Base-by-base conservation (phyloP, 1,140 invertebrate species). In the Sitophilus oryzae region DNA sequence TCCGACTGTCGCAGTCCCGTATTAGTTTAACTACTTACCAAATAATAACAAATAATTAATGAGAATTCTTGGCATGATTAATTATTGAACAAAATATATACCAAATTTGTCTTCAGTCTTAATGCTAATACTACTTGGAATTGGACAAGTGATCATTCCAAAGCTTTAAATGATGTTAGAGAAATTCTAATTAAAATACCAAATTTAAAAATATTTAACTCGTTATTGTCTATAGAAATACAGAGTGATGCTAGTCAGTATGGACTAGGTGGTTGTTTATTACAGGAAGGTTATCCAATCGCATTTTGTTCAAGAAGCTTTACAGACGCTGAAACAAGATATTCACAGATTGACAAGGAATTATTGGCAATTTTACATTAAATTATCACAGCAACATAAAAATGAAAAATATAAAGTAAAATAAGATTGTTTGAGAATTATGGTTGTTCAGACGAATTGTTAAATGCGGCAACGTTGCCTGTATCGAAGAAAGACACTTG, bases 21-120 rank as follows among this genome's bases (percentile, higher is more conserved):
- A n/a, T n/a, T n/a, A n/a, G n/a, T n/a, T n/a, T n/a, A n/a, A n/a
- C n/a, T n/a, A n/a, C n/a, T n/a, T n/a, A n/a, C n/a, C n/a, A n/a
- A n/a, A n/a, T n/a, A n/a, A n/a, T n/a, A n/a, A n/a, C n/a, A n/a
- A n/a, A n/a, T n/a, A n/a, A n/a, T n/a, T n/a, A n/a, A n/a, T n/a
- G n/a, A n/a, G n/a, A n/a, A n/a, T n/a, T n/a, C n/a, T n/a, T n/a
- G 59, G 59, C 1, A 48, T 59, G 47, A n/a, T 56, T 15, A 59
- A 59, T 40, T 62, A 57, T 53, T 42, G 59, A 8, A 15, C 21
- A 41, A 55, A 62, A 47, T 62, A 35, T 37, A 15, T 55, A 18
- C 56, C 51, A 14, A 52, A 37, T 41, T 48, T 55, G 10, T 55
- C 36, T 20, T 20, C 43, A 10, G 14, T 59, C 14, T 45, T 8